Percentiles rank a stretch among this genome's conserved stretches.
These are phyloP conservation scores for Temnopleurus reevesii DNA, from an alignment of 53 echinoderm and acorn worm genomes.

Conservation along the genomic window DNA sequence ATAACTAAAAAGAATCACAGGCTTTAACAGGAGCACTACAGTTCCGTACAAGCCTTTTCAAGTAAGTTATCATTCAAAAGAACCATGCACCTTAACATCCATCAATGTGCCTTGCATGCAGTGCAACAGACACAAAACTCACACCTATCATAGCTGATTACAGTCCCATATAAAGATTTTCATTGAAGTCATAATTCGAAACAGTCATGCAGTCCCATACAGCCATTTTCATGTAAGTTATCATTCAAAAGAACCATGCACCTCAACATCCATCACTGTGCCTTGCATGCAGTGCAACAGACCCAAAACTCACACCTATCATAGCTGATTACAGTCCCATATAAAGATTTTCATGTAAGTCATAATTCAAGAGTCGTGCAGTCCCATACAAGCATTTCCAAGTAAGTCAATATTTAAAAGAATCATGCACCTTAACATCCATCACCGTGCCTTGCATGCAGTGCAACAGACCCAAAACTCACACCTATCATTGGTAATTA, in stretches of 20 bases:
- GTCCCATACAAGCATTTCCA: not conserved
- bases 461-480: not conserved
- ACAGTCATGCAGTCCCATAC: not conserved
- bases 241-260: not conserved
- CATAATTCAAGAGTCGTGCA: not conserved
- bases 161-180: too few species aligned
- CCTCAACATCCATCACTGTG: not conserved
- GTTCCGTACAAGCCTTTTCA: not conserved
- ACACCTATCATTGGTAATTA: constrained; percentile 6
- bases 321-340: too few species aligned
- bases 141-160: constrained; percentile 17
- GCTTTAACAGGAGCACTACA: not conserved
- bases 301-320: constrained; percentile 19
- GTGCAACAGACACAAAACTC: not conserved
- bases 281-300: not conserved
- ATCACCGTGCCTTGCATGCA: not conserved
- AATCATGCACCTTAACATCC: not conserved
- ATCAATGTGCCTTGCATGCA: not conserved
- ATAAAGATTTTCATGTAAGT: too few species aligned
- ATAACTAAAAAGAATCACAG: too few species aligned
- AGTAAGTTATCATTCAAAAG: not conserved
- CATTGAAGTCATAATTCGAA: too few species aligned
- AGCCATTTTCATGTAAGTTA: not conserved
- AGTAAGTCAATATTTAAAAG: not conserved
- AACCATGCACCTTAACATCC: not conserved